phyloP scores from a whole-genome alignment of 2,113 vertebrate species.

The Tonatia bakeri region DNA sequence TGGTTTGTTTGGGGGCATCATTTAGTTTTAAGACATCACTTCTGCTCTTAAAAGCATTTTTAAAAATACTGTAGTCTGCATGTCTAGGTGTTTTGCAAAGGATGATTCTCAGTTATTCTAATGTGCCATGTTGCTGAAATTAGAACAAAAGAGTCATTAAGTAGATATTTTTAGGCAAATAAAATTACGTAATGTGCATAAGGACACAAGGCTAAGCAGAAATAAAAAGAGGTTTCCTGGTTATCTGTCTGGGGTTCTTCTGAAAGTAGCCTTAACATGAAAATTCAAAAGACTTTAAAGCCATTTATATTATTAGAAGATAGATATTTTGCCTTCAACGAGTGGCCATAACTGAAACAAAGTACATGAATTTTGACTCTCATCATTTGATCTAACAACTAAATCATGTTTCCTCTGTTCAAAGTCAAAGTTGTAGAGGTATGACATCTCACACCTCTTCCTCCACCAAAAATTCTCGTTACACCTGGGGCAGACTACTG shows the following conservation, averaged over 20 bases:
- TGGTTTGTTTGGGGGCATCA: neutral
- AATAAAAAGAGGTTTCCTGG: neutral
- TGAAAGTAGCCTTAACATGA: slow-evolving; percentile 11
- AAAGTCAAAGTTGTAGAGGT: neutral
- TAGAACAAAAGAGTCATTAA: neutral
- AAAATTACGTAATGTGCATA: neutral
- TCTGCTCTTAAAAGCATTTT: slow-evolving; percentile 16
- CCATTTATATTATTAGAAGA: neutral
- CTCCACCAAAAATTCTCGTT: neutral
- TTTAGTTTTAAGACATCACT: neutral
- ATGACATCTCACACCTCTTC: neutral
- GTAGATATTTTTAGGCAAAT: neutral
- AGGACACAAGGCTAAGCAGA: neutral
- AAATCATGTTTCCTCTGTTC: neutral
- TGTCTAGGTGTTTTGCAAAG: neutral
- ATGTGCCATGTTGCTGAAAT: neutral
- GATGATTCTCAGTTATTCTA: neutral
- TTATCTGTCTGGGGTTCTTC: neutral
- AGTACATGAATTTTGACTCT: neutral
- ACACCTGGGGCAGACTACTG: neutral
- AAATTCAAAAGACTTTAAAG: neutral
- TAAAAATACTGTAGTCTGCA: neutral
- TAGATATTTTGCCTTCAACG: neutral
- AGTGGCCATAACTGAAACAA: neutral
- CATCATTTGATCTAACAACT: neutral